Conservation (phyloP, 2,888 invertebrate species). For the Eilema caniola region DNA sequence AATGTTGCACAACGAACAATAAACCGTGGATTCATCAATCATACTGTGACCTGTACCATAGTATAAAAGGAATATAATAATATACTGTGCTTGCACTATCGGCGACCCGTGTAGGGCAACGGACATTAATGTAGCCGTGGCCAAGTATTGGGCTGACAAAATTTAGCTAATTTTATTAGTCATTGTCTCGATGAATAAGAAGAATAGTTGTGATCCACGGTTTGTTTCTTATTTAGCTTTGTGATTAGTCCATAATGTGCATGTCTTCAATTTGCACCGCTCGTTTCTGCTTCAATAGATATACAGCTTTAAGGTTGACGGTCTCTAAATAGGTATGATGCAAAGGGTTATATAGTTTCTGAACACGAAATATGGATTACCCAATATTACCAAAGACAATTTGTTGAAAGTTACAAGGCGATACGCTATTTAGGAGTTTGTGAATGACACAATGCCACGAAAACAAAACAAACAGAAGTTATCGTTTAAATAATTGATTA, state of each 20-base stretch:
- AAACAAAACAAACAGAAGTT: background rate
- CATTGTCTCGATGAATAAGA: too few relatives aligned
- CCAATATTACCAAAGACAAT: background rate
- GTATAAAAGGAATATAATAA: too few relatives aligned
- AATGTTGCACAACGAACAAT: background rate
- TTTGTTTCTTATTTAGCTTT: background rate
- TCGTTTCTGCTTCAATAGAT: background rate
- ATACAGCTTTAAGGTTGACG: background rate
- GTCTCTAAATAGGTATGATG: background rate
- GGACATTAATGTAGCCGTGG: too few relatives aligned
- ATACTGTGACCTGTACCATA: background rate
- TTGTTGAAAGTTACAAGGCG: background rate
- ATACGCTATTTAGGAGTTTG: background rate
- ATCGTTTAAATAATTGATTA: constrained; percentile 12
- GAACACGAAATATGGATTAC: background rate
- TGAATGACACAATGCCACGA: constrained; percentile 6
- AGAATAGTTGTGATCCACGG: too few relatives aligned
- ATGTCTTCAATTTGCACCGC: background rate
- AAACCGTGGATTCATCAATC: background rate
- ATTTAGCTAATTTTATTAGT: too few relatives aligned
- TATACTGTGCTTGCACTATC: too few relatives aligned
- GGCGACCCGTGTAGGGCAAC: too few relatives aligned
- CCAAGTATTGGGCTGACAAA: too few relatives aligned
- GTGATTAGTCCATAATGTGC: background rate
- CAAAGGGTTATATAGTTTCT: background rate